phyloP scores from a whole-genome alignment of 1,140 invertebrate genomes.

The Hermetia illucens region DNA sequence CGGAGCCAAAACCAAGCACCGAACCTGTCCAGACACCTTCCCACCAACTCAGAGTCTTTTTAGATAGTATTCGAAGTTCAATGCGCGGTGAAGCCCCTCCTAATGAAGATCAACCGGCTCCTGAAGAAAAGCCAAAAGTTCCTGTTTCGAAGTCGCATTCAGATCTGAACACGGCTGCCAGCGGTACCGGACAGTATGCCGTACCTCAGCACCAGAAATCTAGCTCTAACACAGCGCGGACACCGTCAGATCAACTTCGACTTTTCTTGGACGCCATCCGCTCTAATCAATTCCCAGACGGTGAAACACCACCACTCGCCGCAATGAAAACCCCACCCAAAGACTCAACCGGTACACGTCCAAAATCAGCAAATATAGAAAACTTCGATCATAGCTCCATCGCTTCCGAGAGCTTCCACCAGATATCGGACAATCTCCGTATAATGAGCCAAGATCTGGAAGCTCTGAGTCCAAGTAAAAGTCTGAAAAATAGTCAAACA shows the following conservation, averaged over 20 bases:
- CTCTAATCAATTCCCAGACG: slow-evolving; percentile 28
- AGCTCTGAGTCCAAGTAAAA: slow-evolving; percentile 26
- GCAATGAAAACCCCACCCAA: slow-evolving; percentile 26
- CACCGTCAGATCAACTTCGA: slow-evolving; percentile 27
- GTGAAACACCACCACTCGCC: slow-evolving; percentile 3
- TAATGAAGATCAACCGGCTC: slow-evolving; percentile 6
- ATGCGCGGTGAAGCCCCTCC: slow-evolving; percentile 22
- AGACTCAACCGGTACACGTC: slow-evolving; percentile 13
- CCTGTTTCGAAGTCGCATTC: slow-evolving; percentile 1
- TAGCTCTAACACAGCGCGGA: too few relatives aligned
- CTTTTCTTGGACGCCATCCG: slow-evolving; percentile 29
- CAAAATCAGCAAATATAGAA: slow-evolving; percentile 5
- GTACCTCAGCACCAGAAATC: too few relatives aligned
- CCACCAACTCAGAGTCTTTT: slow-evolving; percentile 22
- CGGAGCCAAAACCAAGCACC: background rate
- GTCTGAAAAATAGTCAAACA: slow-evolving; percentile 11
- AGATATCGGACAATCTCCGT: slow-evolving; percentile 28
- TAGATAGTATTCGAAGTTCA: slow-evolving; percentile 28
- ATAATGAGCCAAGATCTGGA: slow-evolving; percentile 29
- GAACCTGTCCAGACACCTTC: slow-evolving; percentile 24
- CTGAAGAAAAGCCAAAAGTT: slow-evolving; percentile 8
- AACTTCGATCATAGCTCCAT: slow-evolving; percentile 19
- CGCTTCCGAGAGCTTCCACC: slow-evolving; percentile 28
- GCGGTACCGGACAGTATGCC: slow-evolving; percentile 8
- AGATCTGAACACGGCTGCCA: background rate